Evolutionary conservation across 2,888 invertebrate species (phyloP).

Genomic region (Volucella inflata): DNA sequence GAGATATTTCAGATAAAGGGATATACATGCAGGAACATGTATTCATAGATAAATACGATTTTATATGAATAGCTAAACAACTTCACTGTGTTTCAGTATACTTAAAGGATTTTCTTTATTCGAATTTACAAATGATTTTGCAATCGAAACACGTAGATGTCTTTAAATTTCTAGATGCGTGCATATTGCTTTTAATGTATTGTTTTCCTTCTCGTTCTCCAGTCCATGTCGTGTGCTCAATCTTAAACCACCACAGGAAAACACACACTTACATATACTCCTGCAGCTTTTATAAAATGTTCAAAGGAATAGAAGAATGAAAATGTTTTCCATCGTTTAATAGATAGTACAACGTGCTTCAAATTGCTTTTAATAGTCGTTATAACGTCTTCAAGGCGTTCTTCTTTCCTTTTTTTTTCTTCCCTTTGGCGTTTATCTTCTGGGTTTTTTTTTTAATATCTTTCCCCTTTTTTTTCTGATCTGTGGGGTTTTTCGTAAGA

Average conservation of each 20-base stretch:
- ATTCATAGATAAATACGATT: too few relatives aligned
- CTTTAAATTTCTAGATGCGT: slow-evolving; percentile 73
- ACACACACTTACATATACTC: not conserved
- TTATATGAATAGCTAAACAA: too few relatives aligned
- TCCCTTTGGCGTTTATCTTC: slow-evolving; percentile 9
- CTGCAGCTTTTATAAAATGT: slow-evolving; percentile 40
- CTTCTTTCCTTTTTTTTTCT: slow-evolving; percentile 23
- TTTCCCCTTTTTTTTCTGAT: slow-evolving; percentile 64
- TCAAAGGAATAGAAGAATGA: slow-evolving; percentile 50
- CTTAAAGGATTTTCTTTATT: too few relatives aligned
- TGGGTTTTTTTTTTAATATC: slow-evolving; percentile 56
- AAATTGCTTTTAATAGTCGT: slow-evolving; percentile 78
- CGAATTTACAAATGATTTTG: slow-evolving; percentile 32
- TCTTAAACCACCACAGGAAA: slow-evolving; percentile 7
- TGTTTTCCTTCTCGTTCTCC: slow-evolving; percentile 51
- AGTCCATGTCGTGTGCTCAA: slow-evolving; percentile 41
- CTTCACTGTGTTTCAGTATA: too few relatives aligned
- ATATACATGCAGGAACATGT: too few relatives aligned
- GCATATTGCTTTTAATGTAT: slow-evolving; percentile 73
- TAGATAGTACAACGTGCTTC: slow-evolving; percentile 78
- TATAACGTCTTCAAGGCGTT: slow-evolving; percentile 75
- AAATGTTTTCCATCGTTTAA: slow-evolving; percentile 72
- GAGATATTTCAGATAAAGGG: too few relatives aligned
- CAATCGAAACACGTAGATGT: slow-evolving; percentile 68
- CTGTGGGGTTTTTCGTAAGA: slow-evolving; percentile 58